Base-by-base conservation (phyloP, 2,888 invertebrate species). In the Ornithoptera alexandrae region DNA sequence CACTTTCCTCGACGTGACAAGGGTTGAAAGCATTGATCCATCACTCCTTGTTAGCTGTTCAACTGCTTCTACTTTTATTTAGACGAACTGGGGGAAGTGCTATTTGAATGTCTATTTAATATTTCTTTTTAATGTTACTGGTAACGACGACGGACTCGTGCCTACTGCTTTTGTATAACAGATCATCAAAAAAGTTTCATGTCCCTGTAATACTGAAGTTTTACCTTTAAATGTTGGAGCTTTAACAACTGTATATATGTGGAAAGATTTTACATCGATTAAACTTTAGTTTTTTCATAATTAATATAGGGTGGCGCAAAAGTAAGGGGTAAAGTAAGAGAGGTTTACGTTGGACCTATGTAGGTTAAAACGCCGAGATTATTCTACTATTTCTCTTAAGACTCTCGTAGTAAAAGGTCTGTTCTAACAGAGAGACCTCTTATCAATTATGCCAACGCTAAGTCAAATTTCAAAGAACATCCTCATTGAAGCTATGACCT, bases 11-110 rank as follows among this genome's bases (percentile, higher is more conserved):
- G 62, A 66, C 58, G 62, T 70, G 70, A 70, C 70, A 66, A 70
- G 70, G 70, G 70, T 70, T 24, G 36, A 62, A 56, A 67, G 46
- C 70, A 62, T 70, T 66, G 65, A 70, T 70, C 70, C 66, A 70
- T 67, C 63, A 59, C 66, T 67, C 53, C 66, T 53, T 63, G 66
- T 67, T 62, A 66, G 22, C 39, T 22, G 66, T 67, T 63, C 57
- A 63, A 50, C 36, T 62, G 58, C 24, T 66, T 62, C 42, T 30
- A 58, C 50, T 59, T 63, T 70, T 22, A 63, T 66, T 70, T 63
- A 67, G 62, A 24, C 50, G 30, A 36, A 68, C 24, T 62, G 65
- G 57, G n/a, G 22, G 53, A 60, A 17, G 58, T 12, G 15, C 15
- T 50, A 3, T 20, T 17, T 17, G 39, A 18, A 22, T 24, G 24